Evolutionary conservation across 2,113 vertebrate genomes (phyloP).

Genomic region (Zosterops hypoxanthus): DNA sequence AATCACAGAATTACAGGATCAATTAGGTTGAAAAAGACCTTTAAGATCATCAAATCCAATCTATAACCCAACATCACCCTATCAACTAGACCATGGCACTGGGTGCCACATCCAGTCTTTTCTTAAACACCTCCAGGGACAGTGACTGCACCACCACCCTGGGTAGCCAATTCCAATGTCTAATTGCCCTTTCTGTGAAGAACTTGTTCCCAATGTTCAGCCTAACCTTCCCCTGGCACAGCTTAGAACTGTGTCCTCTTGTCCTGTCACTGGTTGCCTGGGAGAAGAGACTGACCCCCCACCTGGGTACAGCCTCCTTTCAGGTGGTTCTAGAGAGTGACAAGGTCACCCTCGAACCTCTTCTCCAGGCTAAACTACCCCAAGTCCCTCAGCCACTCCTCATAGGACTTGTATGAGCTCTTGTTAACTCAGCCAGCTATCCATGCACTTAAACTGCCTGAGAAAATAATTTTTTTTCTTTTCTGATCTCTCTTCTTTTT

Average conservation of each 20-base stretch:
- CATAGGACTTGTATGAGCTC: not conserved
- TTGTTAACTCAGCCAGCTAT: not conserved
- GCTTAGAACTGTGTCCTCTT: not conserved
- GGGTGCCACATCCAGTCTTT: no score
- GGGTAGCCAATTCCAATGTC: not conserved
- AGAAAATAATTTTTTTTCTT: not conserved
- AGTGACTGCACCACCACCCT: not conserved
- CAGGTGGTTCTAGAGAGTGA: rapidly evolving
- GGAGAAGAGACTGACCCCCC: rapidly evolving
- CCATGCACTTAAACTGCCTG: not conserved
- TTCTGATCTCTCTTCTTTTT: not conserved
- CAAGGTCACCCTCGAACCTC: no score
- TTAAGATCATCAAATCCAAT: not conserved
- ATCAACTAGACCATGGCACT: not conserved
- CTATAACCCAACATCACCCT: not conserved
- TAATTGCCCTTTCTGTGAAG: not conserved
- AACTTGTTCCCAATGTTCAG: not conserved
- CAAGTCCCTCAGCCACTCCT: not conserved
- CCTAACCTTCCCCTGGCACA: not conserved
- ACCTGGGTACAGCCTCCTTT: not conserved
- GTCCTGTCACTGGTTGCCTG: rapidly evolving
- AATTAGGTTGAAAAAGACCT: not conserved
- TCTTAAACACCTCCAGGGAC: not conserved
- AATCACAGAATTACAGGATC: not conserved
- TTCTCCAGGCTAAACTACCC: not conserved